Evolutionary conservation across 2,888 invertebrate species (phyloP).

Genomic region (Sarcophaga rosellei): DNA sequence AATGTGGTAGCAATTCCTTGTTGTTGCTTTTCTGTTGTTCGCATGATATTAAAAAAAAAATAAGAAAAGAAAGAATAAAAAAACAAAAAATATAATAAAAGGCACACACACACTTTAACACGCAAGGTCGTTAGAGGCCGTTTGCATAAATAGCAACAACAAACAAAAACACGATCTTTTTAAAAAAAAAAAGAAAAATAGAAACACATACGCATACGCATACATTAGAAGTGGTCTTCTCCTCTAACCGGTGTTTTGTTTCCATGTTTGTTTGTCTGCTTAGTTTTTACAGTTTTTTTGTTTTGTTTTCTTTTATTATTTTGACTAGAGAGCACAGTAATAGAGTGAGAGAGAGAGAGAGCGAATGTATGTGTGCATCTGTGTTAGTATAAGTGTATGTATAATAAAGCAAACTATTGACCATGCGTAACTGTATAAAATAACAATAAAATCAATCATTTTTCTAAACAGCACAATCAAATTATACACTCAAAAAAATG

Average conservation of each 20-base stretch:
- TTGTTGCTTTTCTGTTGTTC: neutral
- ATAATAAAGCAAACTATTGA: constrained; percentile 22
- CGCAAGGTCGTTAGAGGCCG: constrained; percentile 79
- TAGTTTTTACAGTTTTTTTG: neutral
- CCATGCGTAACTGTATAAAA: constrained; percentile 64
- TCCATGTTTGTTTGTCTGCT: neutral
- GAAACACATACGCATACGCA: constrained; percentile 1
- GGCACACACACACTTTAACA: constrained; percentile 45
- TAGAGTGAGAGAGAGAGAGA: constrained; percentile 8
- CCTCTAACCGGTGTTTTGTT: constrained; percentile 24
- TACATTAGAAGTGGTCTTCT: neutral
- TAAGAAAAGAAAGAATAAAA: neutral
- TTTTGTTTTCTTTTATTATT: neutral
- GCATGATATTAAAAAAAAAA: neutral
- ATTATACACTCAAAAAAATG: neutral
- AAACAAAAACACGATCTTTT: constrained; percentile 64
- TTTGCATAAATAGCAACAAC: constrained; percentile 73
- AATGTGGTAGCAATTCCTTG: constrained; percentile 50
- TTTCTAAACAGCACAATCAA: neutral
- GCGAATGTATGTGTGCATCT: too few species aligned
- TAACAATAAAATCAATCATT: constrained; percentile 55
- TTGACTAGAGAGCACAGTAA: neutral
- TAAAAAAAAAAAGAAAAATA: constrained; percentile 69
- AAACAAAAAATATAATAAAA: neutral
- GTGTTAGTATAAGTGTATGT: too few species aligned